Evolutionary conservation across 2,888 invertebrate genomes (phyloP).

Genomic region (Thereva nobilitata): DNA sequence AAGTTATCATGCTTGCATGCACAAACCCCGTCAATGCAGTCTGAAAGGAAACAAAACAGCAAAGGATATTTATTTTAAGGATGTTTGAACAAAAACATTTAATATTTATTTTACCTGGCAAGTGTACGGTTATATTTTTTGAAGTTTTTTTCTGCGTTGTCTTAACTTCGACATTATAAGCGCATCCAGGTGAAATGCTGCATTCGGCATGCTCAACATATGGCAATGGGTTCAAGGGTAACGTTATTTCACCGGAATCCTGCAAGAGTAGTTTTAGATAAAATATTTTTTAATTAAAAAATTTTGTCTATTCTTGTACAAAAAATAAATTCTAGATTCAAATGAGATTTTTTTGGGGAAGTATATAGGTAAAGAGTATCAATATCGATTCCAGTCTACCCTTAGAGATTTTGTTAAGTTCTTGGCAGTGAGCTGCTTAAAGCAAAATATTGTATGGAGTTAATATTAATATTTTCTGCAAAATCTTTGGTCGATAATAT

Average conservation of each 20-base stretch:
- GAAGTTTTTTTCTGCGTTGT: constrained; percentile 48
- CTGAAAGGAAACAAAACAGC: not conserved
- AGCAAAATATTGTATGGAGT: too few species aligned
- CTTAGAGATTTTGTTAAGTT: too few species aligned
- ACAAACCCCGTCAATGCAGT: not conserved
- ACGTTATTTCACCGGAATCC: constrained; percentile 38
- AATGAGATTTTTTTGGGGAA: too few species aligned
- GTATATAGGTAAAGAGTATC: too few species aligned
- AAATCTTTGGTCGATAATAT: too few species aligned
- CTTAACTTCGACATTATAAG: constrained; percentile 52
- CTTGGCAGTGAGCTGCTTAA: too few species aligned
- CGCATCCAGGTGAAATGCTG: constrained; percentile 52
- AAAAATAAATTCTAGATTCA: too few species aligned
- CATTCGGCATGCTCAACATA: constrained; percentile 51
- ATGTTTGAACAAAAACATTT: constrained; percentile 49
- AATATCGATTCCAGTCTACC: too few species aligned
- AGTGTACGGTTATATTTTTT: constrained; percentile 43
- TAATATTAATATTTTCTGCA: too few species aligned
- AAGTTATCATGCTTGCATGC: not conserved
- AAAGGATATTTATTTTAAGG: not conserved
- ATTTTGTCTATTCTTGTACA: too few species aligned
- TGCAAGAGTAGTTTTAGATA: not conserved
- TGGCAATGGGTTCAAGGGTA: constrained; percentile 48
- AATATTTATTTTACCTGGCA: constrained; percentile 50
- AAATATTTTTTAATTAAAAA: too few species aligned